Conservation (phyloP, 2,888 invertebrate genomes). For the Aricia artaxerxes region DNA sequence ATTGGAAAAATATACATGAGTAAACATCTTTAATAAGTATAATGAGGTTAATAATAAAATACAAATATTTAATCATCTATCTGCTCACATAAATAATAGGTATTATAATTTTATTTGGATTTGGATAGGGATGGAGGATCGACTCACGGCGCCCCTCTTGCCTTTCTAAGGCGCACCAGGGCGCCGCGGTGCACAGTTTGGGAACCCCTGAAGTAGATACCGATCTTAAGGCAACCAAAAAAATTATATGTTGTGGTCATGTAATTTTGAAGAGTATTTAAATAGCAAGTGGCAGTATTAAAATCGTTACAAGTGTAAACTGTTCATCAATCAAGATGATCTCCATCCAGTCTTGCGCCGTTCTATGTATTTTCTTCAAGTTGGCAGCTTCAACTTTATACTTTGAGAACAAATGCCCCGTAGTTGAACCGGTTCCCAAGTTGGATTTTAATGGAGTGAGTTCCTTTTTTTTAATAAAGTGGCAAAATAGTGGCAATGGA, state of each 20-base stretch:
- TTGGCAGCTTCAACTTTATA: background rate
- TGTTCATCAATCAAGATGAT: background rate
- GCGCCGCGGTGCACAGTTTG: too few relatives aligned
- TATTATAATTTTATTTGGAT: too few relatives aligned
- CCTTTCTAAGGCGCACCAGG: too few relatives aligned
- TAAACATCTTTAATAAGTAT: too few relatives aligned
- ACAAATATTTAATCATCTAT: too few relatives aligned
- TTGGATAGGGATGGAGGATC: too few relatives aligned
- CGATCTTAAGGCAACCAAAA: background rate
- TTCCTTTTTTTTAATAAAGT: background rate
- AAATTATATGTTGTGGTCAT: background rate
- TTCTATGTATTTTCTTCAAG: background rate
- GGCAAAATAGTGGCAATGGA: too few relatives aligned
- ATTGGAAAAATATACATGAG: too few relatives aligned
- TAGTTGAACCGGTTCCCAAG: background rate
- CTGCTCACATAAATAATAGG: too few relatives aligned
- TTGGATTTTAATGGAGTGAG: conserved; percentile 12
- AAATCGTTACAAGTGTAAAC: background rate
- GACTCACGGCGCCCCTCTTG: too few relatives aligned
- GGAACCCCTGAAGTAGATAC: too few relatives aligned
- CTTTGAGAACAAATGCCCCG: background rate
- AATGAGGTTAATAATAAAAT: too few relatives aligned
- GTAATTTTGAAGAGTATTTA: conserved; percentile 4
- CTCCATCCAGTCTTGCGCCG: background rate
- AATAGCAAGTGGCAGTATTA: background rate